Evolutionary conservation across 2,797 vertebrate genomes (phyloP), one percentile per base, ranked within the genome.

Genomic region (Tadarida brasiliensis): DNA sequence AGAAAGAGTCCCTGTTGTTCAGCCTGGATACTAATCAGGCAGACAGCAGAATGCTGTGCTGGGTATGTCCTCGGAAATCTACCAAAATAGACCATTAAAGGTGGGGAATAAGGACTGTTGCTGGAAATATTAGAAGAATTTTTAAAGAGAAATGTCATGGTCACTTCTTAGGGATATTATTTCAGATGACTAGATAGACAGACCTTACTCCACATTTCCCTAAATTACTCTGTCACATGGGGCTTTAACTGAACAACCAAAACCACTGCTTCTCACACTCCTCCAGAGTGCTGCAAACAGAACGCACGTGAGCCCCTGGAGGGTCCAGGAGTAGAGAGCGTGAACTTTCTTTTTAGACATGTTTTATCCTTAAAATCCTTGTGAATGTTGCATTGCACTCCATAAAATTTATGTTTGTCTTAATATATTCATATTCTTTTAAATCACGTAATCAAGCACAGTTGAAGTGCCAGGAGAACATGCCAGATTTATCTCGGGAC

Each of bases 171-270:
- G 70, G 51, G 33, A 61, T 14, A 30, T 61, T 61, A 84, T 95
- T 93, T 95, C 76, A 63, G 68, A 44, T 87, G 71, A 77, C 51
- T 74, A 35, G 87, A 56, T 87, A 71, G 63, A 51, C 82, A 84
- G 61, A 7, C 7, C 71, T 89, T 77, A 74, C 57, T 91, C 68
- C 44, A 61, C 54, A 20, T 63, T 90, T 26, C 14, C n/a, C 26
- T 51, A 12, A 28, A 24, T 59, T 82, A 15, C 33, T 54, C 15
- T 85, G 49, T 67, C 65, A 51, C 1, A 1, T 56, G 44, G 24
- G 28, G 7, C 70, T 96, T 84, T 49, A 74, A 61, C 57, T 65
- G 85, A 68, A 78, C 63, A 63, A 70, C 16, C 26, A 12, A 63
- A 63, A 68, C 11, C 67, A 51, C 8, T 11, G 35, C 71, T 73